These are phyloP conservation scores for Bucco capensis DNA, from an alignment of 2,113 vertebrate genomes.

Conservation along the genomic window DNA sequence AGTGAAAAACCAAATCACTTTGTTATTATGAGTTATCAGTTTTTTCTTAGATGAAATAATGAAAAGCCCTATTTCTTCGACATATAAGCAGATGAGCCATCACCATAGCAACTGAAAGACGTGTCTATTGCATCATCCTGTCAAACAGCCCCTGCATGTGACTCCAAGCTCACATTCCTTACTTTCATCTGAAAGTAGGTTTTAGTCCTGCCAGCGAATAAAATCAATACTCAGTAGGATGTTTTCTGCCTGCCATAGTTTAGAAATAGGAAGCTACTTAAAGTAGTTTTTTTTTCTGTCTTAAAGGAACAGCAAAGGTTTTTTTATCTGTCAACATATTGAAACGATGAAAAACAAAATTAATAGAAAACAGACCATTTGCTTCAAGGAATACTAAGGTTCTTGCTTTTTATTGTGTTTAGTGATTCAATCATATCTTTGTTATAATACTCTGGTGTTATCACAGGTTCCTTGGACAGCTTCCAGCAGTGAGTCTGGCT, in stretches of 20 bases:
- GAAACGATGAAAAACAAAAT: not conserved
- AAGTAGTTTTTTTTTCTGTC: not conserved
- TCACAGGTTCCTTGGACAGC: not conserved
- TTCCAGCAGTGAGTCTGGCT: not conserved
- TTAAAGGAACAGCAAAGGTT: not conserved
- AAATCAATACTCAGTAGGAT: constrained; percentile 40
- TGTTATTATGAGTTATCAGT: constrained; percentile 58
- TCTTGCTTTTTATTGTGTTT: not conserved
- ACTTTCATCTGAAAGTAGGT: constrained; percentile 40
- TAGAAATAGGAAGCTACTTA: not conserved
- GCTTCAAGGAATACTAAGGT: not conserved
- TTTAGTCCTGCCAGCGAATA: constrained; percentile 33
- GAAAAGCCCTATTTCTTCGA: constrained; percentile 60
- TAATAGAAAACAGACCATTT: not conserved
- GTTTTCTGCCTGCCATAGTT: constrained; percentile 17
- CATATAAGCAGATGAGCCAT: constrained; percentile 60
- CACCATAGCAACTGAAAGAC: constrained; percentile 53
- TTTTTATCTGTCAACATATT: not conserved
- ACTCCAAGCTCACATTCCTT: constrained; percentile 62
- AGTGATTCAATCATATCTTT: not conserved
- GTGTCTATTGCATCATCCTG: constrained; percentile 42
- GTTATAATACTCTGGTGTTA: not conserved
- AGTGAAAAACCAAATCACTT: constrained; percentile 19
- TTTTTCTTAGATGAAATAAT: constrained; percentile 57
- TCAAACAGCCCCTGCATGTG: constrained; percentile 52